Conservation (phyloP, 2,888 invertebrate species). For the Ectobius pallidus region DNA sequence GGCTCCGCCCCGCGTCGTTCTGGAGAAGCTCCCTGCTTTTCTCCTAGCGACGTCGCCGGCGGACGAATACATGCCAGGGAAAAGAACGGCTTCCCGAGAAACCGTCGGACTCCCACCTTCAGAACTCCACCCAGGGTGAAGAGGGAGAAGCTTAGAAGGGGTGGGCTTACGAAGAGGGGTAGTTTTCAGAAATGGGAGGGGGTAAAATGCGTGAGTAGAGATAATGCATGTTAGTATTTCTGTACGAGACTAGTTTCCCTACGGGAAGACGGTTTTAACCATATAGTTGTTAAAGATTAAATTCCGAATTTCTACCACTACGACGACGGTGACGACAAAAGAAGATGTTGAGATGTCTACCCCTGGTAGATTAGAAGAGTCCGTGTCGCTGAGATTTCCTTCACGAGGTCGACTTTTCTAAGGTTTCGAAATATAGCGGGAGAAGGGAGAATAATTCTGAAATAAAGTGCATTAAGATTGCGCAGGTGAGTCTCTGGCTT, state of each 20-base stretch:
- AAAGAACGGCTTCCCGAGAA: background rate
- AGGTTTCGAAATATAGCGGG: background rate
- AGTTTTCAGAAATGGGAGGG: background rate
- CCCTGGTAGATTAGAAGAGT: slow-evolving; percentile 12
- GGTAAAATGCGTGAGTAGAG: slow-evolving; percentile 27
- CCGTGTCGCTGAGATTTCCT: background rate
- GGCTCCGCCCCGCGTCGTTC: background rate
- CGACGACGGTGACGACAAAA: background rate
- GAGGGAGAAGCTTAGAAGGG: no score
- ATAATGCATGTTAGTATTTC: slow-evolving; percentile 42
- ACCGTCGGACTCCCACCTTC: background rate
- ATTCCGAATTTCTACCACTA: slow-evolving; percentile 13
- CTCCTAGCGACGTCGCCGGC: background rate
- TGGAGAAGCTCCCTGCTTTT: background rate
- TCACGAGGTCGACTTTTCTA: background rate
- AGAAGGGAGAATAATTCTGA: background rate
- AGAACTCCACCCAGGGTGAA: background rate
- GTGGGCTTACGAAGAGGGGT: background rate
- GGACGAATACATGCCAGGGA: slow-evolving; percentile 19
- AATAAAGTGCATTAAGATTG: slow-evolving; percentile 14
- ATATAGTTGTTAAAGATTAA: slow-evolving; percentile 34
- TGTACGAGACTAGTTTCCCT: slow-evolving; percentile 42
- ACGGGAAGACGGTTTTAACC: slow-evolving; percentile 40
- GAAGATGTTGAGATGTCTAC: slow-evolving; percentile 18
- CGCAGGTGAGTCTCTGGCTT: slow-evolving; percentile 11